Evolutionary conservation across 2,888 invertebrate species (phyloP), one percentile per base, ranked within the genome.

Genomic region (Microplitis deprimator): DNA sequence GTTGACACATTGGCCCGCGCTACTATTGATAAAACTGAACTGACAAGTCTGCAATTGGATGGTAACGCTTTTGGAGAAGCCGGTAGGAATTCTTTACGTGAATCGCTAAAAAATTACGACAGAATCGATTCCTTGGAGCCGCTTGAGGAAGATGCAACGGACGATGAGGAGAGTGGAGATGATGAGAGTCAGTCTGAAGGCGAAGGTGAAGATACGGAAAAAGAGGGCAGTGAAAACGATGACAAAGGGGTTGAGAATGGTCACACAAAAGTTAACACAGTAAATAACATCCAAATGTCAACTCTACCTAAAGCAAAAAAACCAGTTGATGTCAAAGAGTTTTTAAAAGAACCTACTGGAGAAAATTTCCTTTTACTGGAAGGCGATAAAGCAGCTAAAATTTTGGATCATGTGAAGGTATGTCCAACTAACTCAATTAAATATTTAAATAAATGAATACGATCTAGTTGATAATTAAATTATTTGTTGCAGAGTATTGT

Each of bases 141-240:
- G 72, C 91, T 95, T 68, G 93, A 93, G 0, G 95, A 94, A 8
- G 92, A 93, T 82, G 93, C 92, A 64, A 93, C 92, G 6, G 93
- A 93, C 0, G 86, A 87, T 16, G 88, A 88, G 1, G 82, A 83
- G 13, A 85, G 85, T 69, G 88, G 85, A 59, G 87, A 86, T 16
- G 85, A 83, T 1, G 81, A 84, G 1, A 81, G 83, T 2, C 91
- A 90, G 13, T 89, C 91, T 4, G 91, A 91, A 4, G 90, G 85
- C 5, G 81, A 82, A 6, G 81, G 79, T 40, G 81, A 79, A 7
- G 81, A 82, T n/a, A 73, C 72, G 39, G 81, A 83, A 16, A 87
- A 88, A 0, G 81, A 86, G 20, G 84, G 84, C 5, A 87, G 87
- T 0, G 87, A 86, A 0, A 85, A 85, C 0, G 84, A 85, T 2